Evolutionary conservation across 2,797 vertebrate species (phyloP), one percentile per base, ranked within the genome.

Genomic region (Myripristis jacobus): DNA sequence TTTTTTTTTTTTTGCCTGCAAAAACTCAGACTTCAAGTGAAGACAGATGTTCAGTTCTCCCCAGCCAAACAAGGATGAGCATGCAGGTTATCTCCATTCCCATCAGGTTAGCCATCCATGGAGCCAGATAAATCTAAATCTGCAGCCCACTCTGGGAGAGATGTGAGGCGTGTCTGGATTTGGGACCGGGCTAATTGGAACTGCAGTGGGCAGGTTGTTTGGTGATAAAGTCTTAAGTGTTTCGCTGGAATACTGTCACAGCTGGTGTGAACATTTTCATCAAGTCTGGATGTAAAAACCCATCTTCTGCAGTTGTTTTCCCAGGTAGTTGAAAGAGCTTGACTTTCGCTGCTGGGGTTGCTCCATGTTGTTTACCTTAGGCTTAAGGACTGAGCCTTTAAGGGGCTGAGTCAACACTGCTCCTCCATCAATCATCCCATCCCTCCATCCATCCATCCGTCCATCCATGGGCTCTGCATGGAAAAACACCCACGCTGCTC

Each of bases 71-170:
- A 81, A 69, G 70, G 84, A 84, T 83, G 87, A 85, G 75, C 77
- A 62, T 68, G 77, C 80, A 74, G 72, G 70, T 91, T 91, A 93
- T 94, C 93, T 86, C 41, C 57, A 66, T 83, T 89, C 89, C 62
- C 71, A 90, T 90, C 91, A 89, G 77, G 83, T 80, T 84, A 90
- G 71, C 82, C 88, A 89, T 85, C 85, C 88, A 67, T 89, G 85
- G 70, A 85, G 82, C 68, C 72, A 79, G 86, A 82, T 81, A 82
- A 82, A 83, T 81, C 77, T 78, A 66, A 73, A 77, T n/a, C 80
- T 81, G 70, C 69, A 83, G 66, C 86, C 84, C 82, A 87, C 75
- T 77, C 80, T 70, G 48, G 38, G 76, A 78, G 79, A 78, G 58
- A 66, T 87, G 72, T 79, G 75, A 90, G 81, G 75, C 87, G 83